Base-by-base conservation (phyloP, 1,140 invertebrate genomes). In the Micrasema longulum region DNA sequence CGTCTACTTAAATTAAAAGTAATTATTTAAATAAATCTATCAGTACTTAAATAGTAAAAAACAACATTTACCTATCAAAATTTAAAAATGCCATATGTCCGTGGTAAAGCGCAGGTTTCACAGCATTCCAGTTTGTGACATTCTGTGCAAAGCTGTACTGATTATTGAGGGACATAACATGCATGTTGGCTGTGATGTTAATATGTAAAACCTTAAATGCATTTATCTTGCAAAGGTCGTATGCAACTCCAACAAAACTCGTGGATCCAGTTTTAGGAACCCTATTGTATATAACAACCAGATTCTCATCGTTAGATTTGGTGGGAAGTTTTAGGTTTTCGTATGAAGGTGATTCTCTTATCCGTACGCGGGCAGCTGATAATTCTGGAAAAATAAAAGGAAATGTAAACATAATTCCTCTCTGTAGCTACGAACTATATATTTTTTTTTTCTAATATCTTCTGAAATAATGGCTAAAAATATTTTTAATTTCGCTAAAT, bases 251-350 rank as follows among this genome's bases (percentile, higher is more conserved):
- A 63, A 98, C 95, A 80, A 99, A 97, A 81, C 96, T 98, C 2
- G 98, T 99, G 5, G 97, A 99, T 4, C 94, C 98, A n/a, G 97
- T 99, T 85, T 99, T 99, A 14, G 98, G 98, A 36, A 99, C 96
- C 80, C 97, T 88, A 83, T 99, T 98, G 82, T 98, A 99, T 75
- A 98, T 93, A 38, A 98, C 88, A 31, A 98, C 88, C 57, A 91
- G 77, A 74, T 92, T 88, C 62, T 88, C 86, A 78, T 76, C 78
- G 76, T 79, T 82, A 55, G 76, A 78, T 35, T 72, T 36, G 14
- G 68, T 57, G 69, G 78, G 79, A 18, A 79, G 10, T 31, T 65
- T 38, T 18, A 31, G 36, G 9, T 20, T 2, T 41, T 75, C 66
- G 3, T 38, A 43, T 52, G 80, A 78, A 10, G 79, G 60, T 31